Evolutionary conservation across 23 tunicate genomes (phyloP), one percentile per base, ranked within the genome.

Genomic region (Halocynthia aurantium): DNA sequence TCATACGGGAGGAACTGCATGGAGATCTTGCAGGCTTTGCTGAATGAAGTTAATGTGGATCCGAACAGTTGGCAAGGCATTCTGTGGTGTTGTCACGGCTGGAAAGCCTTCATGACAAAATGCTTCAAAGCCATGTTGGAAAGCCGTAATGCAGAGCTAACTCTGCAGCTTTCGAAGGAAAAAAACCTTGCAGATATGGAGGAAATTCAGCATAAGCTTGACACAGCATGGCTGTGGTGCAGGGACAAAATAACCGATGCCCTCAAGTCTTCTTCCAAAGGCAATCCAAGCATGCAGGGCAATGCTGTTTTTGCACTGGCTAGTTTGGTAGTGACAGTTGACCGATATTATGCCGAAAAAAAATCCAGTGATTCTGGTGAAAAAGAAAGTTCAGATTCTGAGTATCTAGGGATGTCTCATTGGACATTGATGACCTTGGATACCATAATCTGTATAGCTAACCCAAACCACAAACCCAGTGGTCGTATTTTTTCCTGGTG

Each of bases 401-500:
- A 82, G 53, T 88, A 70, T 57, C 74, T 88, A 4, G 80, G 81
- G 5, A 57, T 77, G 67, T 52, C 81, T 44, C 95, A 83, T 74
- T 88, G 87, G 87, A 73, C 83, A 52, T 22, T 57, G 15, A 83
- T 83, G 95, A 84, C 88, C 21, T 15, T 57, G 31, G 87, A 88
- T 52, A 88, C 95, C 57, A 66, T 88, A 56, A 72, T 88, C 10
- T 73, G 81, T 71, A 56, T 80, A 56, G 81, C 82, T 22, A 77
- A 80, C 56, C 71, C 84, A 52, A 51, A 52, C 0, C 86, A 88
- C 75, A 75, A 53, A 53, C 54, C 83, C 19, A 31, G 53, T 18
- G 88, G 95, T 5, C 71, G 95, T 57, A 69, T 88, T 44, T 78
- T 88, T 7, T 84, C 88, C 65, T 88, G 95, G 95, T 88, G 95